phyloP scores from a whole-genome alignment of 2,888 invertebrate genomes.

The Platycheirus rosarum region DNA sequence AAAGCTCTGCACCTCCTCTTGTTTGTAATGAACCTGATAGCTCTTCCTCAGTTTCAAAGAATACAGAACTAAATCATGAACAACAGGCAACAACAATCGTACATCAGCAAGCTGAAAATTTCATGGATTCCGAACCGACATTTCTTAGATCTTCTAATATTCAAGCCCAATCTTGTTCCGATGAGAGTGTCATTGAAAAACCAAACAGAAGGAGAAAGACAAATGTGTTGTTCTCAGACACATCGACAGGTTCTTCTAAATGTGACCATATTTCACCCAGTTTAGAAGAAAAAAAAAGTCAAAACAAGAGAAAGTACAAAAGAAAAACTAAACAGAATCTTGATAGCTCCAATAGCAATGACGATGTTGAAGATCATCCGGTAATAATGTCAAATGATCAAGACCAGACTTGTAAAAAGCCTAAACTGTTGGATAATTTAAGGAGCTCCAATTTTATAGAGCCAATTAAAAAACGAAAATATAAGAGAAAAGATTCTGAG shows the following conservation, averaged over 20 bases:
- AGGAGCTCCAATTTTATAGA: neutral
- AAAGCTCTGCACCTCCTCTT: neutral
- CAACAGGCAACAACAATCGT: constrained; percentile 1
- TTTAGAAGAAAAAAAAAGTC: neutral
- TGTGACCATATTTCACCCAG: neutral
- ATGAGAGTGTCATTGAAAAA: neutral
- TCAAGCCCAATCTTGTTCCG: neutral
- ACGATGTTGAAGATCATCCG: neutral
- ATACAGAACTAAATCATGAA: neutral
- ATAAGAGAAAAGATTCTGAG: neutral
- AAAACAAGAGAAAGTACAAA: constrained; percentile 14
- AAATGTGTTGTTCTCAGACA: no score
- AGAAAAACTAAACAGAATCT: neutral
- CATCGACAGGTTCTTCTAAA: no score
- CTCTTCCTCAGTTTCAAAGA: neutral
- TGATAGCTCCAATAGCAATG: constrained; percentile 4
- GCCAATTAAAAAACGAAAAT: neutral
- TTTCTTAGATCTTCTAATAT: neutral
- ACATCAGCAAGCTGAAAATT: no score
- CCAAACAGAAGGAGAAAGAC: neutral
- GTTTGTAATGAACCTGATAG: neutral
- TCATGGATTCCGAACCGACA: neutral
- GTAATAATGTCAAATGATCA: neutral
- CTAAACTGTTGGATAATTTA: neutral
- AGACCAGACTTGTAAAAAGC: neutral